Conservation (phyloP, 64 coral and sea anemone genomes). For the Actinia tenebrosa region DNA sequence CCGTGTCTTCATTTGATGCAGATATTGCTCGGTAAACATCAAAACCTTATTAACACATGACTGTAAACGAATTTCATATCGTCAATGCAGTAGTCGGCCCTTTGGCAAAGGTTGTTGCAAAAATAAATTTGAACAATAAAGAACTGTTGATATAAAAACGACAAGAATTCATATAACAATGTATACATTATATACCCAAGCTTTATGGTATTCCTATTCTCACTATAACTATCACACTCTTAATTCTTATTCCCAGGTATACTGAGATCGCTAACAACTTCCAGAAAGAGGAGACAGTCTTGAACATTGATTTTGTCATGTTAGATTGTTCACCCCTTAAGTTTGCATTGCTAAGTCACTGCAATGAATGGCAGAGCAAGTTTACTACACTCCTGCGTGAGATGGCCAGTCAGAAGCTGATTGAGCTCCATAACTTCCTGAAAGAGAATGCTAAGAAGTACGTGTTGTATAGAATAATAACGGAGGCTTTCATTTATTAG, state of each 20-base stretch:
- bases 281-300: conserved; percentile 95
- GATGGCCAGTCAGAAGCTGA: conserved; percentile 93
- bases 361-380: conserved; percentile 99
- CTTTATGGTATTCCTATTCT: too few species aligned
- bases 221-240: background rate
- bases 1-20: conserved; percentile 96
- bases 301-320: conserved; percentile 97
- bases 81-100: too few species aligned
- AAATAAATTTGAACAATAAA: too few species aligned
- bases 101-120: too few species aligned
- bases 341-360: conserved; percentile 92
- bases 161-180: too few species aligned
- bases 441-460: conserved; percentile 97
- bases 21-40: conserved; percentile 80
- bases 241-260: conserved; percentile 51
- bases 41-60: too few species aligned
- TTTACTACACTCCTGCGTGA: conserved; percentile 92
- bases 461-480: background rate
- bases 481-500: too few species aligned
- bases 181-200: too few species aligned
- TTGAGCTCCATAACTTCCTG: conserved; percentile 83
- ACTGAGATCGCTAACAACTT: conserved; percentile 99
- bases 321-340: conserved; percentile 95
- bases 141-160: too few species aligned
- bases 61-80: too few species aligned